Conservation (phyloP, 2,113 vertebrate species). For the Vanacampus margaritifer region DNA sequence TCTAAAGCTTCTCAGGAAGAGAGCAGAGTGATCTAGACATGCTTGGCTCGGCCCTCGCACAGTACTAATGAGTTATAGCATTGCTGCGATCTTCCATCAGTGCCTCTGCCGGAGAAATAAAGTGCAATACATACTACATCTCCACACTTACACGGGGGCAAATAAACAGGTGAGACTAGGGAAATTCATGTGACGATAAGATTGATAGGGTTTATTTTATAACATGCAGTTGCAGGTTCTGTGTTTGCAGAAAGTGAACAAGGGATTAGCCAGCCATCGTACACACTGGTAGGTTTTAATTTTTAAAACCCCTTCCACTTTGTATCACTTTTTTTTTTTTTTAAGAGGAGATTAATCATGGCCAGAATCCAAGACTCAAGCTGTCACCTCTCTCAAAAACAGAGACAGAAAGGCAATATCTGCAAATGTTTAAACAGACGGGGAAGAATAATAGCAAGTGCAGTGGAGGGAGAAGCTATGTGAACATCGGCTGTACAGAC, state of each 20-base stretch:
- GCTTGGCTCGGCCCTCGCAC: conserved; percentile 53
- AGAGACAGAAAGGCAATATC: conserved; percentile 36
- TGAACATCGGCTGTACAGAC: conserved; percentile 51
- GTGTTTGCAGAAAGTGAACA: conserved; percentile 1
- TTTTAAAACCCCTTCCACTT: background rate
- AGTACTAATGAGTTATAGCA: conserved; percentile 54
- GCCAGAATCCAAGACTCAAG: conserved; percentile 27
- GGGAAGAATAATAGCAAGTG: conserved; percentile 55
- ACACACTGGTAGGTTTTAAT: background rate
- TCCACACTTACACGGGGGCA: conserved; percentile 24
- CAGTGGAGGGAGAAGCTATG: conserved; percentile 50
- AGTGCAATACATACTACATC: conserved; percentile 38
- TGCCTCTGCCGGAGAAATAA: conserved; percentile 43
- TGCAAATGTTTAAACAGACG: conserved; percentile 47
- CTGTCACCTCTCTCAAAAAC: conserved; percentile 30
- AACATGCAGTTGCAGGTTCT: conserved; percentile 19
- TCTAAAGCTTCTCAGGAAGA: conserved; percentile 59
- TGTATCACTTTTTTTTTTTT: no score
- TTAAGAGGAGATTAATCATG: background rate
- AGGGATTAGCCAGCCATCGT: background rate
- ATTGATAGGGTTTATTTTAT: conserved; percentile 30
- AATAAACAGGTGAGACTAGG: conserved; percentile 51
- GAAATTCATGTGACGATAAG: conserved; percentile 13
- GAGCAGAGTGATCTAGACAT: conserved; percentile 62
- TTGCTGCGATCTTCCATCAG: conserved; percentile 30